These are phyloP conservation scores for Balaeniceps rex DNA, from an alignment of 2,113 vertebrate species.

Conservation along the genomic window DNA sequence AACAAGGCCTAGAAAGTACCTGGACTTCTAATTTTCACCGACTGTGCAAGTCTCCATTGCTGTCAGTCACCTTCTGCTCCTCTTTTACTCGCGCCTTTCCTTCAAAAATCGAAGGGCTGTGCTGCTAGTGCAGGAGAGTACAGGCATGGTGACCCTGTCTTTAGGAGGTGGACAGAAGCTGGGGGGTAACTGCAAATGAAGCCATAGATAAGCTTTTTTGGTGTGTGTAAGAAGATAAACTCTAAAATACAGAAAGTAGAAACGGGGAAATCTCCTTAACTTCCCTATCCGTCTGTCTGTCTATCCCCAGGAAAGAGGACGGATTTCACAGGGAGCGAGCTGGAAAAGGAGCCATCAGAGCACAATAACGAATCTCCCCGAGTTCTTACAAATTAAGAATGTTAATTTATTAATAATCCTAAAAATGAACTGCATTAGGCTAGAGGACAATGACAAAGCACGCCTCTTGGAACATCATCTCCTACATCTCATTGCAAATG, in stretches of 20 bases:
- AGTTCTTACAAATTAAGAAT: background rate
- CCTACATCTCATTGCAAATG: background rate
- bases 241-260: background rate
- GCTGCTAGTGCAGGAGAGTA: background rate
- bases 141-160: fast-evolving
- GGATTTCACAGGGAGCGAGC: background rate
- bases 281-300: background rate
- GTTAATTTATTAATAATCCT: background rate
- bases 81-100: background rate
- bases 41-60: background rate
- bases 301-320: background rate
- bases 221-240: background rate
- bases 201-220: background rate
- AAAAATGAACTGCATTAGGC: background rate
- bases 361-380: fast-evolving
- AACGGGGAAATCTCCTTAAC: background rate
- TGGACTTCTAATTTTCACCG: background rate
- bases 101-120: background rate
- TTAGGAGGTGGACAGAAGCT: background rate
- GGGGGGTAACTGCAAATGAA: background rate
- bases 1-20: background rate
- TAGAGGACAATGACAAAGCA: background rate
- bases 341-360: background rate
- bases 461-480: background rate
- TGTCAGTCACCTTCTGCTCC: background rate